Conservation (phyloP, 2,797 vertebrate genomes). For the Linurgus olivaceus region DNA sequence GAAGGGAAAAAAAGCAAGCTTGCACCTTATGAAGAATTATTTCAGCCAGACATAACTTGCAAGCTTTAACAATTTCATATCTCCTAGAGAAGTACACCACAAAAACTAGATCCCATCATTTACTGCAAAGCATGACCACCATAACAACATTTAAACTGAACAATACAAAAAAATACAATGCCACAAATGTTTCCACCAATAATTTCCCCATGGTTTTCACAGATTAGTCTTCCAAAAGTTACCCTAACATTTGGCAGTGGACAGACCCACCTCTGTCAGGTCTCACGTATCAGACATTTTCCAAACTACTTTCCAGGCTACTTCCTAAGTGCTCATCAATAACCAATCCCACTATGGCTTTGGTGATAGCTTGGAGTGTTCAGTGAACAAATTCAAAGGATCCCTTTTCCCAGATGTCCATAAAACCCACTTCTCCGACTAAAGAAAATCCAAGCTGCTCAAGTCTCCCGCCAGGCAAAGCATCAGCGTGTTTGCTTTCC, state of each 20-base stretch:
- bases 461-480: neutral
- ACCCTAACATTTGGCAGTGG: neutral
- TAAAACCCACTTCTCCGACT: neutral
- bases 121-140: neutral
- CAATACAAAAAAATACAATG: neutral
- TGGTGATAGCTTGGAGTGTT: neutral
- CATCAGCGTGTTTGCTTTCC: neutral
- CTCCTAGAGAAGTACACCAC: neutral
- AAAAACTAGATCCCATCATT: neutral
- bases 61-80: neutral
- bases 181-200: neutral
- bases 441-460: neutral
- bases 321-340: neutral
- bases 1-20: neutral
- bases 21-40: neutral
- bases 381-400: neutral
- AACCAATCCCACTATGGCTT: neutral
- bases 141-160: neutral
- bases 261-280: neutral
- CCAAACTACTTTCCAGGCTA: neutral
- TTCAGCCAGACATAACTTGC: neutral
- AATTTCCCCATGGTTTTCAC: neutral
- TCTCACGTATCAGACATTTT: fast-evolving
- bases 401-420: neutral
- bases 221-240: neutral